A percentile compares a stretch with the other conserved stretches of the same genome.
These are phyloP conservation scores for Thereva unica DNA, from an alignment of 2,888 invertebrate species.

Conservation along the genomic window DNA sequence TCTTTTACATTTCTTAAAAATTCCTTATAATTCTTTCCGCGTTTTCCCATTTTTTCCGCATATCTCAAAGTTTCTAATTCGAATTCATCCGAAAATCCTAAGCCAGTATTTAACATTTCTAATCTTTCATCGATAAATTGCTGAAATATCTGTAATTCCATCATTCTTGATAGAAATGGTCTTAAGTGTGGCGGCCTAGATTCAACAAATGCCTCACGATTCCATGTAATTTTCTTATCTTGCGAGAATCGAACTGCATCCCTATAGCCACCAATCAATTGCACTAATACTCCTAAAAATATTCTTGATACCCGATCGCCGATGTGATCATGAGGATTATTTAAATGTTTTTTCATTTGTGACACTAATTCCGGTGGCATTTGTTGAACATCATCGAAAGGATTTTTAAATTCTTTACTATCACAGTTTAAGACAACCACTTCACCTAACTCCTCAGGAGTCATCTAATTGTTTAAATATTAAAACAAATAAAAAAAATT, in stretches of 20 bases:
- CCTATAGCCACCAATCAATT: conserved; percentile 91
- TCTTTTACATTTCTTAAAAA: conserved; percentile 87
- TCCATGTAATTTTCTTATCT: conserved; percentile 79
- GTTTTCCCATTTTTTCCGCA: conserved; percentile 61
- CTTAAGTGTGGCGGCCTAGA: conserved; percentile 83
- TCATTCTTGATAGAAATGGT: conserved; percentile 86
- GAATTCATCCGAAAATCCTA: conserved; percentile 93
- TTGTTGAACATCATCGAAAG: conserved; percentile 87
- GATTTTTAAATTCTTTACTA: conserved; percentile 80
- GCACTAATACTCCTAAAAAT: conserved; percentile 85
- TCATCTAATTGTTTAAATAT: conserved; percentile 55
- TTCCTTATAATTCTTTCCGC: conserved; percentile 67
- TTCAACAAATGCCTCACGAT: conserved; percentile 83
- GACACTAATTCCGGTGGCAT: conserved; percentile 88
- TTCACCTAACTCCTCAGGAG: conserved; percentile 85
- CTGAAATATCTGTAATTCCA: conserved; percentile 92
- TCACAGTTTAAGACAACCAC: conserved; percentile 94
- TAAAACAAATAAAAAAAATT: neutral
- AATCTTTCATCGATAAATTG: conserved; percentile 92
- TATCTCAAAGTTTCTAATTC: conserved; percentile 79
- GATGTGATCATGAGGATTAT: conserved; percentile 64
- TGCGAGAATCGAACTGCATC: conserved; percentile 82
- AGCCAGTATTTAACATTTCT: conserved; percentile 88
- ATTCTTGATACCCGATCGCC: conserved; percentile 94
- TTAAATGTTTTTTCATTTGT: conserved; percentile 56